Percentiles rank a stretch among this genome's conserved stretches.
These are phyloP conservation scores for Drosophila arizonae DNA, from an alignment of 1,140 invertebrate genomes.

Conservation along the genomic window DNA sequence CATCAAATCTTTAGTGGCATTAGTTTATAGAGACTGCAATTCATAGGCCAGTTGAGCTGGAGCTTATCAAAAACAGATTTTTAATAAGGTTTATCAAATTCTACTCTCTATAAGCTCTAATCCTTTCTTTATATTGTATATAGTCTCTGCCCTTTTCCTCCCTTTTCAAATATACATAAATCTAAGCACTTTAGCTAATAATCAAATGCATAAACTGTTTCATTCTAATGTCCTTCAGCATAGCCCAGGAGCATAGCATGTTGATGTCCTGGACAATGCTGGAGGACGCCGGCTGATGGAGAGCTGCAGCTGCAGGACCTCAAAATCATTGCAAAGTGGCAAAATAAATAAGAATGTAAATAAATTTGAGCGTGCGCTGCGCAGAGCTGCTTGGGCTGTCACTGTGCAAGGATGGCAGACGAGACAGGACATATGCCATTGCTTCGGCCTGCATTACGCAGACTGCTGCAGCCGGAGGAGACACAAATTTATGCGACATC, in stretches of 20 bases:
- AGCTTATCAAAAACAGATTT: too few species aligned
- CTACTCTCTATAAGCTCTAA: too few species aligned
- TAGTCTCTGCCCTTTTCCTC: too few species aligned
- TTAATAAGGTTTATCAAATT: too few species aligned
- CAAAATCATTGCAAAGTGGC: conserved; percentile 68
- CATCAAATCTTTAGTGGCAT: too few species aligned
- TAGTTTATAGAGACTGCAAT: too few species aligned
- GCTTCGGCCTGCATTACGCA: conserved; percentile 36
- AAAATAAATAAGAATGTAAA: conserved; percentile 70
- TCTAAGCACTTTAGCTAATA: too few species aligned
- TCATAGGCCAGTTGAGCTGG: too few species aligned
- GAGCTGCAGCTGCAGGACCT: conserved; percentile 21
- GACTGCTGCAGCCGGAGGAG: conserved; percentile 26
- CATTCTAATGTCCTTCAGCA: background rate
- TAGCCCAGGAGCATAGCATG: conserved; percentile 8
- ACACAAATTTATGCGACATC: conserved; percentile 60
- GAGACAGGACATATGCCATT: conserved; percentile 62
- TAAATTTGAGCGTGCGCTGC: conserved; percentile 58
- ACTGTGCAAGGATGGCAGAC: conserved; percentile 36
- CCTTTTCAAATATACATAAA: too few species aligned
- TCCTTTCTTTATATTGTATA: too few species aligned
- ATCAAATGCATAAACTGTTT: too few species aligned
- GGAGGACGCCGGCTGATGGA: background rate
- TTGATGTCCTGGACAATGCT: conserved; percentile 25
- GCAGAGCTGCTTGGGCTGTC: conserved; percentile 12